Evolutionary conservation across 2,797 vertebrate species (phyloP).

Genomic region (Valencia hispanica): DNA sequence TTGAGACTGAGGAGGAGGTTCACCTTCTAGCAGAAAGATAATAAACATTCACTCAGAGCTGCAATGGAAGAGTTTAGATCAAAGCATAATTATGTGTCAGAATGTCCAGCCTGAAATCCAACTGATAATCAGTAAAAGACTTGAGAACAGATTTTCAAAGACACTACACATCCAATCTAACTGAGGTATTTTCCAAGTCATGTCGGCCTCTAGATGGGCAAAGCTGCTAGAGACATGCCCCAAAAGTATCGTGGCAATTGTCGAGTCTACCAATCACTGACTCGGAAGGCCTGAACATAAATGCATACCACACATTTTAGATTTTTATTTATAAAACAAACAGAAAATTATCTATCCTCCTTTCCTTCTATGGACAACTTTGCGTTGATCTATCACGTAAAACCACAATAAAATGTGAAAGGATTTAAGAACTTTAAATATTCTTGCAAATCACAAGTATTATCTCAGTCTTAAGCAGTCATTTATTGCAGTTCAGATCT

Average conservation of each 20-base stretch:
- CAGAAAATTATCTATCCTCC: not conserved
- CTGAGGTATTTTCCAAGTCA: not conserved
- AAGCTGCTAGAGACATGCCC: not conserved
- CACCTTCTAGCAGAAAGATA: not conserved
- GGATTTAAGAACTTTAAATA: not conserved
- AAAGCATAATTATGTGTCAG: not conserved
- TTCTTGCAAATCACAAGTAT: not conserved
- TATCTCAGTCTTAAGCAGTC: constrained; percentile 17
- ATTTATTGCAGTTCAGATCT: constrained; percentile 33
- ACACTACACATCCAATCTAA: not conserved
- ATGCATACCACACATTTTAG: too few relatives aligned
- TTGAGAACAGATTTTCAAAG: not conserved
- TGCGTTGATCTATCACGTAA: not conserved
- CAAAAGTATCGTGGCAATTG: not conserved
- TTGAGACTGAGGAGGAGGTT: too few relatives aligned
- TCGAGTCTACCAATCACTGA: not conserved
- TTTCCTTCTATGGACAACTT: too few relatives aligned
- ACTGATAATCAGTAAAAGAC: not conserved
- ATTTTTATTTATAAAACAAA: not conserved
- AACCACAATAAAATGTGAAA: not conserved
- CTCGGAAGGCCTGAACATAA: not conserved
- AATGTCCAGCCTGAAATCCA: not conserved
- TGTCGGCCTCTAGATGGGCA: not conserved
- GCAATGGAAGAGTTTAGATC: not conserved
- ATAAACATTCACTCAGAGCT: not conserved